Percentiles rank a stretch among this genome's conserved stretches.
Evolutionary conservation across 30 jellyfish, hydroid and myxozoan species (phyloP).

Genomic region (Aurelia aurita complex sp. Pacific): DNA sequence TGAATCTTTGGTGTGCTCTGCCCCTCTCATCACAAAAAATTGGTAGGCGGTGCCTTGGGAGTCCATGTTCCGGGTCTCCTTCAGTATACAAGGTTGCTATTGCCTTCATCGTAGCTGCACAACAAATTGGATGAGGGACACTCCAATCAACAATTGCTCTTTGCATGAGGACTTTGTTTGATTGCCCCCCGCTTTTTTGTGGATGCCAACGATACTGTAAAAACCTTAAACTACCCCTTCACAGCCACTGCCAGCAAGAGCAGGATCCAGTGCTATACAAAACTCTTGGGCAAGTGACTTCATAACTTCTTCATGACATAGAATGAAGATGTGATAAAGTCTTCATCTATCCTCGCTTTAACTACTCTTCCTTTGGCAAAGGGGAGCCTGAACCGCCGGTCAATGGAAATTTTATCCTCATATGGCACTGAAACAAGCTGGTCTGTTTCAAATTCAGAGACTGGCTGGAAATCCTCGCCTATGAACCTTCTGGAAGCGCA

Average conservation of each 20-base stretch:
- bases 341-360: background rate
- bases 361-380: background rate
- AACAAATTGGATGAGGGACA: constrained; percentile 15
- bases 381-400: background rate
- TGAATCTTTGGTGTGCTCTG: background rate
- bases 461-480: background rate
- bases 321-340: background rate
- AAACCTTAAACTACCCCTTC: background rate
- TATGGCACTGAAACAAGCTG: background rate
- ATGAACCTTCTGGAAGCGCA: background rate
- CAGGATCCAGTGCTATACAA: background rate
- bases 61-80: constrained; percentile 2
- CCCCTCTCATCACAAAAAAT: background rate
- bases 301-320: too few species aligned
- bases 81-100: background rate
- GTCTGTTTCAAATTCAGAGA: background rate
- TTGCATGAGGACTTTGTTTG: background rate
- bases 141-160: constrained; percentile 15
- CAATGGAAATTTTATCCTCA: background rate
- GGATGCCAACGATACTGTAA: background rate
- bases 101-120: constrained; percentile 1
- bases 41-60: constrained; percentile 1
- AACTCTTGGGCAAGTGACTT: too few species aligned
- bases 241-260: background rate
- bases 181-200: background rate